A percentile compares a stretch with the other conserved stretches of the same genome.
Evolutionary conservation across 2,888 invertebrate species (phyloP).

Genomic region (Drosophila glabriapex): DNA sequence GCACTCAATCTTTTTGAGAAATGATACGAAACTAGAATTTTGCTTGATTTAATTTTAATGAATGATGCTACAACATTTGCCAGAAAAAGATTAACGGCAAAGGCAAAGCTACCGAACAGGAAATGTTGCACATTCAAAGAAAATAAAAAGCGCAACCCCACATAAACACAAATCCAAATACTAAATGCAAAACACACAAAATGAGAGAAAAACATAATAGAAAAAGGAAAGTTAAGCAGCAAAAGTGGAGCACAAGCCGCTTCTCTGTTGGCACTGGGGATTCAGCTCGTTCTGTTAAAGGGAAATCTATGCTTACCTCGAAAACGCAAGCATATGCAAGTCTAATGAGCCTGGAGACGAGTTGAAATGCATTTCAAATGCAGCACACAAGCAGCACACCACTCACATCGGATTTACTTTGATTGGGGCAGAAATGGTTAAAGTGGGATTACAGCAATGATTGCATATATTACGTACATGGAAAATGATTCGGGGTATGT

Average conservation of each 20-base stretch:
- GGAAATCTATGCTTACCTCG: constrained; percentile 38
- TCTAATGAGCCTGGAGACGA: constrained; percentile 55
- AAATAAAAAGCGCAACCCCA: neutral
- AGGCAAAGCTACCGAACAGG: constrained; percentile 42
- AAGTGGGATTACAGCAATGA: constrained; percentile 33
- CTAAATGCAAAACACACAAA: neutral
- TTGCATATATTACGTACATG: constrained; percentile 3
- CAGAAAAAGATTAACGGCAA: constrained; percentile 34
- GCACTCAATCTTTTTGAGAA: constrained; percentile 22
- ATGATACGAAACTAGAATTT: constrained; percentile 70
- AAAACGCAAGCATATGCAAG: constrained; percentile 58
- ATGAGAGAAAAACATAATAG: constrained; percentile 1
- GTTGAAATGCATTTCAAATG: constrained; percentile 39
- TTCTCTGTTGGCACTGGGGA: constrained; percentile 51
- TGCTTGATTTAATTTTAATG: constrained; percentile 34
- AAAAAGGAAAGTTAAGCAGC: constrained; percentile 58
- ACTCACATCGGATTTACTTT: constrained; percentile 51
- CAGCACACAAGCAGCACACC: constrained; percentile 26
- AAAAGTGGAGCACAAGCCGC: constrained; percentile 59
- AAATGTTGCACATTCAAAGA: constrained; percentile 43
- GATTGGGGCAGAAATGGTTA: constrained; percentile 34
- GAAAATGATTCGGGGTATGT: neutral
- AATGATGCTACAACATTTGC: constrained; percentile 28
- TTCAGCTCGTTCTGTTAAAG: constrained; percentile 47
- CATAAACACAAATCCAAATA: neutral